These are phyloP conservation scores for Eumaeus atala DNA, from an alignment of 1,140 invertebrate genomes.

Conservation along the genomic window DNA sequence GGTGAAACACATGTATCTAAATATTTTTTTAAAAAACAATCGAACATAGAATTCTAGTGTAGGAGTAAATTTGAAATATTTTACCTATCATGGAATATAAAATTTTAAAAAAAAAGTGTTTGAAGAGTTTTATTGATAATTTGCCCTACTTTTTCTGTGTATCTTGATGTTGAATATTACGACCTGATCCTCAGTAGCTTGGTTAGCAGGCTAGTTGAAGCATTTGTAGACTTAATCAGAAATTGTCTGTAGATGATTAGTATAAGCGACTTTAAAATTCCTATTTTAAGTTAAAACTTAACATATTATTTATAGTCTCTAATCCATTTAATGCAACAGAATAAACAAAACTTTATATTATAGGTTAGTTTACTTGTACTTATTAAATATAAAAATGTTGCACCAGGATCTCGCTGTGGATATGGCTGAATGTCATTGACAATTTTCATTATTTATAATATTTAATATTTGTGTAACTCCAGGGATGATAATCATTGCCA, in stretches of 20 bases:
- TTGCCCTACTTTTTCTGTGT: conserved; percentile 11
- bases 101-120: conserved; percentile 14
- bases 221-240: conserved; percentile 66
- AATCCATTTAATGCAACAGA: not conserved
- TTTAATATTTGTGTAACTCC: too few relatives aligned
- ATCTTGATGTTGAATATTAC: conserved; percentile 14
- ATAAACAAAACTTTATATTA: not conserved
- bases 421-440: too few relatives aligned
- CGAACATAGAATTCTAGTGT: conserved; percentile 5
- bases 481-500: too few relatives aligned
- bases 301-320: not conserved
- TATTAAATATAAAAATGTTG: not conserved
- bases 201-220: conserved; percentile 68
- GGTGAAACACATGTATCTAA: conserved; percentile 24
- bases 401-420: too few relatives aligned
- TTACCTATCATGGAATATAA: conserved; percentile 12
- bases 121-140: conserved; percentile 12
- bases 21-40: conserved; percentile 8
- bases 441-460: too few relatives aligned
- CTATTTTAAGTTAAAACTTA: conserved; percentile 5
- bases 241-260: conserved; percentile 44
- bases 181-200: conserved; percentile 55
- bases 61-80: conserved; percentile 14
- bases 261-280: conserved; percentile 5
- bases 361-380: conserved; percentile 5